These are phyloP conservation scores for Suillia variegata DNA, from an alignment of 2,888 invertebrate species.

Conservation along the genomic window DNA sequence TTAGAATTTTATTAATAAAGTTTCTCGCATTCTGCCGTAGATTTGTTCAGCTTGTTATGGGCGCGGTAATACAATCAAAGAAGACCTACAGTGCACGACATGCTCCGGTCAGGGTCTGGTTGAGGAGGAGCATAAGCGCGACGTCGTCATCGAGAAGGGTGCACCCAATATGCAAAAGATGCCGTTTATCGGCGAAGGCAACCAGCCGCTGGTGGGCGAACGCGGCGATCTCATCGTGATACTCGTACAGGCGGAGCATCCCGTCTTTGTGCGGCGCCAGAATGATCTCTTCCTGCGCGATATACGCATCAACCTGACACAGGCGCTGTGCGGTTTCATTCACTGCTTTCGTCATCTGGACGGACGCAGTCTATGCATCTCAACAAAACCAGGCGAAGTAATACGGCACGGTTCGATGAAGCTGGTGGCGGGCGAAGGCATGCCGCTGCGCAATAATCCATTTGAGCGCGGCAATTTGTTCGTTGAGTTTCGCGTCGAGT, in stretches of 20 bases:
- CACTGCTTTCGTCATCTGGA: constrained; percentile 88
- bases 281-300: constrained; percentile 74
- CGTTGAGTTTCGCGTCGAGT: constrained; percentile 83
- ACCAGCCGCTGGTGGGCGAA: constrained; percentile 84
- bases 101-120: constrained; percentile 86
- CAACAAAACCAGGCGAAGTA: constrained; percentile 78
- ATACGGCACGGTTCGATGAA: constrained; percentile 82
- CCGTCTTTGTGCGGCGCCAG: constrained; percentile 76
- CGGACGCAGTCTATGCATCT: constrained; percentile 80
- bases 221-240: constrained; percentile 90
- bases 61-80: constrained; percentile 75
- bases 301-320: constrained; percentile 78
- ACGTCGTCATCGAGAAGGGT: constrained; percentile 88
- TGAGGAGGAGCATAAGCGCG: constrained; percentile 81
- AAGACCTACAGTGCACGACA: constrained; percentile 79
- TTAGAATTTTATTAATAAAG: no score
- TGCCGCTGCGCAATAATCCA: constrained; percentile 85
- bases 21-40: no score
- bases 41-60: constrained; percentile 69
- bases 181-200: constrained; percentile 85
- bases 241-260: constrained; percentile 80
- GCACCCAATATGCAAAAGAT: constrained; percentile 88
- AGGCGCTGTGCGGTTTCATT: constrained; percentile 89
- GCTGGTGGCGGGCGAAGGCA: constrained; percentile 83
- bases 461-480: constrained; percentile 86